A percentile compares a stretch with the other conserved stretches of the same genome.
These are phyloP conservation scores for Serinus canaria DNA, from an alignment of 2,113 vertebrate genomes.

Conservation along the genomic window DNA sequence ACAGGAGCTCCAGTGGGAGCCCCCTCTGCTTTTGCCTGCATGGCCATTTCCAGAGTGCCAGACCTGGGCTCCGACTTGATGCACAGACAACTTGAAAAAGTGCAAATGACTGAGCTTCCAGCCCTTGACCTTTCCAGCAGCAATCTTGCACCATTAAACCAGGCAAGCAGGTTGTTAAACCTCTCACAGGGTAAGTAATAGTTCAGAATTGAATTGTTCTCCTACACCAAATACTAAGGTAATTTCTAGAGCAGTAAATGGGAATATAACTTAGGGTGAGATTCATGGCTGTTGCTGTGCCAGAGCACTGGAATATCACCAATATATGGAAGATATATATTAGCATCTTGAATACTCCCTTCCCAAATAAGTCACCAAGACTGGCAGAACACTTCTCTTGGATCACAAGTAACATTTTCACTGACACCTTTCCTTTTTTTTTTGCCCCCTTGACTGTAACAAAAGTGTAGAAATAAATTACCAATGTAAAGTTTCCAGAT, in stretches of 20 bases:
- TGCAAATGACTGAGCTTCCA: background rate
- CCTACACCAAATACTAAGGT: background rate
- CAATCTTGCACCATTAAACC: background rate
- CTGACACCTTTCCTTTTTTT: background rate
- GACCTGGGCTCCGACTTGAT: background rate
- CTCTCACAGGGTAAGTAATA: background rate
- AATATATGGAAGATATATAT: background rate
- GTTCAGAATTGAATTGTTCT: background rate
- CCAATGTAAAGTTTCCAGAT: background rate
- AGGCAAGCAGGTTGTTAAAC: conserved; percentile 12
- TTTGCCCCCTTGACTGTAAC: background rate
- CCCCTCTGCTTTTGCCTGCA: background rate
- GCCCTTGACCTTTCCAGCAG: background rate
- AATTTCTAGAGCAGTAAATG: conserved; percentile 2
- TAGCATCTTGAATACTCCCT: background rate
- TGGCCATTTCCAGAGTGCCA: background rate
- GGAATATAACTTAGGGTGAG: background rate
- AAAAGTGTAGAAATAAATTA: conserved; percentile 1
- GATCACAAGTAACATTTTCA: background rate
- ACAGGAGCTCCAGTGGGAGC: background rate
- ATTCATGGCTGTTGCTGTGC: background rate
- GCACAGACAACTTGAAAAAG: background rate
- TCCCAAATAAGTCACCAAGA: background rate
- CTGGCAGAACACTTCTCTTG: background rate
- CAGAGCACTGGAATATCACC: background rate